Base-by-base conservation (phyloP, 2,888 invertebrate genomes). In the Beris chalybata region DNA sequence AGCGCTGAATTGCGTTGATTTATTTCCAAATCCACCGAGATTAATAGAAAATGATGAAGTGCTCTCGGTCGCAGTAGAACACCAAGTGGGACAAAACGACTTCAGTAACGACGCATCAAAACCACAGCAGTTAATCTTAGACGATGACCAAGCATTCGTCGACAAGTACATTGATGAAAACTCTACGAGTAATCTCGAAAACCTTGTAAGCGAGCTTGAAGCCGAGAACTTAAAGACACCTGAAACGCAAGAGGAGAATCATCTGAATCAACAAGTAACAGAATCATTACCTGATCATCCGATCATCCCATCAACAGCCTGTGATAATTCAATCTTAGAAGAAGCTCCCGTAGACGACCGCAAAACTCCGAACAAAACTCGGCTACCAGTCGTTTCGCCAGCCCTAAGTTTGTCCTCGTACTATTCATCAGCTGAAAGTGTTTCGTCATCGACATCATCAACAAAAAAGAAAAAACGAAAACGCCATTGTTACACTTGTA, bases 21-120 rank as follows among this genome's bases (percentile, higher is more conserved):
- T 73, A 22, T 73, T 73, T 66, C 73, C 73, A 52, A 72, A 72
- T 69, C 72, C 72, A 56, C 73, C 73, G 47, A 70, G 69, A 57
- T 66, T 67, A 54, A 66, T 71, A 53, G 64, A 68, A 5, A 15
- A 30, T 13, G 12, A 13, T 45, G 29, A 45, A 5, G 58, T 38
- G 7, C 12, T n/a, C 2, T 11, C n/a, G 9, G 56, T 38, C 13
- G 6, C 56, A 38, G 38, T 15, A 29, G 13, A 6, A 48, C 13
- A 2, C 7, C 48, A 12, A 11, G 22, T 22, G 22, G 22, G 22
- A 22, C 48, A 48, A 4, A 5, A 5, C 6, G 12, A 48, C 48
- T 48, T 48, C 2, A 48, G 22, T 15, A 48, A 11, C 48, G 48
- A 48, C 13, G 12, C 5, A 7, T 7, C 48, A 15, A 15, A 13